phyloP scores from a whole-genome alignment of 1,140 invertebrate species.

The Musca vetustissima region DNA sequence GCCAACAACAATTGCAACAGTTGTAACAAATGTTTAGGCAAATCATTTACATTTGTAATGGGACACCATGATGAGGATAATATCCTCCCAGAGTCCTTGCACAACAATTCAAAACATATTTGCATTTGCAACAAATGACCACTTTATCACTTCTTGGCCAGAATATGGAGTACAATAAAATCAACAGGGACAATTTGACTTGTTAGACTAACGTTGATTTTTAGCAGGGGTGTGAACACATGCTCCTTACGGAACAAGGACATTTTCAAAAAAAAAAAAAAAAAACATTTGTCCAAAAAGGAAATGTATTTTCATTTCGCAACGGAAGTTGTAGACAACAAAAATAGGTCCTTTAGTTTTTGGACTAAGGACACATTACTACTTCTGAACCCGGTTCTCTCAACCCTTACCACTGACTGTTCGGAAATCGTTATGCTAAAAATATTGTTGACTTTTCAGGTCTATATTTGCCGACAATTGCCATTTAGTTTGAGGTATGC shows the following conservation, averaged over 20 bases:
- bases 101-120: no score
- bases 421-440: constrained; percentile 4
- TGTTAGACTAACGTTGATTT: constrained; percentile 18
- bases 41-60: constrained; percentile 20
- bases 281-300: no score
- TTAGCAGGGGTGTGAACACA: no score
- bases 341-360: constrained; percentile 54
- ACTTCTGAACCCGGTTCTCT: no score
- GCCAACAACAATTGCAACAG: constrained; percentile 6
- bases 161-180: no score
- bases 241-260: no score
- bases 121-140: no score
- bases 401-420: neutral
- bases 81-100: no score
- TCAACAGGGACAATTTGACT: constrained; percentile 17
- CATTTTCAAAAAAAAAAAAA: no score
- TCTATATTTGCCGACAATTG: neutral
- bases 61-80: neutral
- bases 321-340: constrained; percentile 49
- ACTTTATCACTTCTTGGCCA: no score
- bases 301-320: constrained; percentile 55
- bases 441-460: neutral
- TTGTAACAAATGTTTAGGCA: constrained; percentile 20
- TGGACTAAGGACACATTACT: neutral
- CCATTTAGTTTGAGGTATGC: constrained; percentile 14